Base-by-base conservation (phyloP, 2,797 vertebrate species). In the Fratercula arctica region DNA sequence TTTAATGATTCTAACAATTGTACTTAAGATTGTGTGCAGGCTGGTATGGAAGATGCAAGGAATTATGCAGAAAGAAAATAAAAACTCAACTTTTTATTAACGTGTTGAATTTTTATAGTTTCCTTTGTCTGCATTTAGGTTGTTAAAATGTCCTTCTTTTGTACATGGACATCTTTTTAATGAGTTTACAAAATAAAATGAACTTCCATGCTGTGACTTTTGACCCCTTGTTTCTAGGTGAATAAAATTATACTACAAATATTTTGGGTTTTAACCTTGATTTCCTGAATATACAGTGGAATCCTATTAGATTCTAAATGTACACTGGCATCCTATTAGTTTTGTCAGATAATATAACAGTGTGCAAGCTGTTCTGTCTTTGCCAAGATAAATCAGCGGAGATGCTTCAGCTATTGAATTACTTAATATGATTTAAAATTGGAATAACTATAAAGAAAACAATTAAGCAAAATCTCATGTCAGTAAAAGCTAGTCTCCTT, bases 141-240 rank as follows among this genome's bases (percentile, higher is more conserved):
- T 88, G 50, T 94, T 60, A 17, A 90, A 41, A 85, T 41, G 18
- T 69, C 84, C 33, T 35, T 28, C 86, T 96, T 93, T 93, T 95
- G 84, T 96, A 97, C 76, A 16, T 5, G 80, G 95, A 86, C 79
- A 88, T 91, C 29, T 96, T 95, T 96, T 96, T 92, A 93, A 96
- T 88, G 67, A 79, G 96, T 97, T 97, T 97, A 97, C 96, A 97
- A 92, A 97, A 95, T 64, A 95, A 95, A 97, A 80, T n/a, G 6
- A 72, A 85, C 80, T 85, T 89, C 76, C 70, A 46, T 89, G 79
- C 79, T 56, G 86, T 96, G 92, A 92, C 63, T 89, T 94, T 41
- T 48, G 86, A 89, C 75, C 66, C 31, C 91, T 84, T 95, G 92
- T 97, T 96, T 85, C n/a, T 69, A 90, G 43, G 74, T 87, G 68